Base-by-base conservation (phyloP, 2,797 vertebrate species). In the Melanotaenia trifasciata region DNA sequence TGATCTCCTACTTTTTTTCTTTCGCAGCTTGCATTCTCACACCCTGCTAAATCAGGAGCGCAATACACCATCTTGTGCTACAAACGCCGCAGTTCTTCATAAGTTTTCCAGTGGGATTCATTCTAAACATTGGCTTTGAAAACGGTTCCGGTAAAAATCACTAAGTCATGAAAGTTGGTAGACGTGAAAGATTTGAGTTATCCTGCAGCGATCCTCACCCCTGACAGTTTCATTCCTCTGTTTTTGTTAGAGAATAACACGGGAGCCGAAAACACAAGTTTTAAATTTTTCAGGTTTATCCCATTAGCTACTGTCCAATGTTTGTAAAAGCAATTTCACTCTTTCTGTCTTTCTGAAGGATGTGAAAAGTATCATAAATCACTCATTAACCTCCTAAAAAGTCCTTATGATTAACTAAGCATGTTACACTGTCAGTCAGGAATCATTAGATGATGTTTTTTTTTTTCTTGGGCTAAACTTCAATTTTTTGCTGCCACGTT, bases 121-220 rank as follows among this genome's bases (percentile, higher is more conserved):
- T 56, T 2, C 30, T 6, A 2, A 36, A 22, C 33, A 69, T 7
- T n/a, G 0, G 38, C 7, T 9, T 47, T 4, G 13, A 18, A 47
- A 56, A 71, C 45, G 2, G 51, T 63, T 33, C 28, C 8, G 1
- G 14, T 50, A 20, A 18, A 56, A 30, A 53, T 4, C 63, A 16
- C 24, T 5, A 10, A 28, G 45, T 16, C 1, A 43, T 67, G 7
- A 69, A 64, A 83, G 70, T 74, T 79, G 12, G 36, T 35, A 8
- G 35, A 22, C 58, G 18, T 59, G 56, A 58, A 45, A 13, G 24
- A 40, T 32, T 10, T 60, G 18, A 67, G 51, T 72, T 57, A 3
- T 11, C 84, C 85, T 81, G 79, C 84, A 66, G 82, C 65, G 70
- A 58, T 80, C 70, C 83, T 67, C 79, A 67, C 33, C 73, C 67